Evolutionary conservation across 2,113 vertebrate species (phyloP), one percentile per base, ranked within the genome.

Genomic region (Archocentrus centrarchus): DNA sequence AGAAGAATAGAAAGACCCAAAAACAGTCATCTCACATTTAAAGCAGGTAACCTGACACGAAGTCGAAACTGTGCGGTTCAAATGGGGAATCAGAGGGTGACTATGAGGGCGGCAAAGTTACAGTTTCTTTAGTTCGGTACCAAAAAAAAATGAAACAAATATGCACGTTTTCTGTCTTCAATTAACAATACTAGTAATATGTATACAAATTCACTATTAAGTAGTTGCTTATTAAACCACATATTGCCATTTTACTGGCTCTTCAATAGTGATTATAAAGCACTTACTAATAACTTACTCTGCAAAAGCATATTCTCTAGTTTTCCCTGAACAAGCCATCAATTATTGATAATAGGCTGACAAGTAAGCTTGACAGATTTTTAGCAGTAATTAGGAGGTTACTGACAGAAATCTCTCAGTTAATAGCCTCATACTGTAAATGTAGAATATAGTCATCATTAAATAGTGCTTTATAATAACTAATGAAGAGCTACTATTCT

Each of bases 21-120:
- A 17, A 58, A 30, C 62, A 64, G 68, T 59, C 61, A 63, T 47
- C 39, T 61, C 5, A 73, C 59, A 7, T 68, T 53, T n/a, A 75
- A 55, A 32, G 0, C 39, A 55, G 59, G 73, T 75, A 41, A 77
- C 39, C 3, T 44, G 47, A 44, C 35, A 6, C 14, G 27, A 79
- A 86, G 86, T 7, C 59, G 89, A 88, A 88, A 90, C 77, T 27
- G 39, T 62, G 85, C 83, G 80, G 80, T 88, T 58, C 57, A 55
- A 80, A 59, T 6, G 61, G 63, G 61, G 59, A 85, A 47, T 73
- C 77, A 83, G 77, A 85, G 0, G 82, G 66, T 2, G 44, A 75
- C 64, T 84, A 75, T 63, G 50, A 70, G 78, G 70, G 77, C 32
- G 14, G 22, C 47, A 41, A 61, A 79, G 55, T 61, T 84, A 39